Conservation (phyloP, 2,888 invertebrate genomes). For the Mythimna vitellina region DNA sequence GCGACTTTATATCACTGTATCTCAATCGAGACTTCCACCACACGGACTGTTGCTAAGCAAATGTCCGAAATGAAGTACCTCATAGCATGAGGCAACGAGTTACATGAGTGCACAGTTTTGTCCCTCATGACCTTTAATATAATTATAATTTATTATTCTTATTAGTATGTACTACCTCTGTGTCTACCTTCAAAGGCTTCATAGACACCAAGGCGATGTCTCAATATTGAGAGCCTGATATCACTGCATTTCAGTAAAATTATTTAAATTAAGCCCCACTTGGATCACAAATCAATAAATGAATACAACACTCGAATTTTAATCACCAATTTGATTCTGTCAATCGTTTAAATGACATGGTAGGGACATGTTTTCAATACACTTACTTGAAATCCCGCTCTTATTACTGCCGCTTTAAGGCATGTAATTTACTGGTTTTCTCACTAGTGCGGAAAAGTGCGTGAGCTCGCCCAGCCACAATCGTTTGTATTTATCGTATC, state of each 20-base stretch:
- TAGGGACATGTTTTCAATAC: no score
- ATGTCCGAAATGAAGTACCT: neutral
- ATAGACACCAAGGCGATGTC: neutral
- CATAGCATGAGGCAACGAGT: neutral
- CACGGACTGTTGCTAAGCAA: neutral
- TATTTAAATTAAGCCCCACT: neutral
- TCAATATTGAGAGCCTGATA: neutral
- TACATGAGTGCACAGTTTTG: neutral
- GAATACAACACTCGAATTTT: neutral
- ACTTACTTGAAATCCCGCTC: no score
- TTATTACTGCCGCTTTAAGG: no score
- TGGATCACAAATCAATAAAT: neutral
- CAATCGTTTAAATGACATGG: no score
- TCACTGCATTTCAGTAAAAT: neutral
- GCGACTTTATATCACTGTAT: slow-evolving; percentile 7
- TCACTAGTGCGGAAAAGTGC: no score
- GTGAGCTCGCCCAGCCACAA: no score
- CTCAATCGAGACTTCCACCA: neutral
- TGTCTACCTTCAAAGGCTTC: neutral
- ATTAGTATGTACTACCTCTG: neutral
- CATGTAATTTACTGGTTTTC: no score
- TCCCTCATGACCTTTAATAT: neutral
- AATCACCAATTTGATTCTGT: no score
- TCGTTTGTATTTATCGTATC: no score
- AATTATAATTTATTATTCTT: neutral